Evolutionary conservation across 1,140 invertebrate species (phyloP), one percentile per base, ranked within the genome.

Genomic region (Heterodera carotae): DNA sequence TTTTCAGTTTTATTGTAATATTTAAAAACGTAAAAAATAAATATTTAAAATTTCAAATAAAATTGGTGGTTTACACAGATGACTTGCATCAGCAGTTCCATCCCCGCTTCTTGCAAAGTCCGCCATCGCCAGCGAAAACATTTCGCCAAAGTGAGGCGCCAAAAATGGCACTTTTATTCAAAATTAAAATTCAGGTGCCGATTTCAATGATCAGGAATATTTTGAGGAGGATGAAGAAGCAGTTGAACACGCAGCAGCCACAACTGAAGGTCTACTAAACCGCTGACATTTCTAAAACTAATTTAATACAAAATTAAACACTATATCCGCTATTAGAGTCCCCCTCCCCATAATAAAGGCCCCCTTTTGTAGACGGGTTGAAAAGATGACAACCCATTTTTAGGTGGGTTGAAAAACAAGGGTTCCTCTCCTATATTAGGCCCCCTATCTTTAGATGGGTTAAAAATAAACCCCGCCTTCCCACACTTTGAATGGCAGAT

Each of bases 41-140:
- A 25, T 62, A n/a, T 25, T 29, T 18, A 18, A 62, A 62, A 62
- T 62, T 62, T 62, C 18, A 18, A 29, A 62, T 62, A 62, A 62
- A 29, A 25, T 62, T n/a, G 59, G 4, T 62, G 4, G 5, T 62
- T 62, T 29, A 6, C 59, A 62, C 59, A 62, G 59, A 31, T 66
- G 62, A 6, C 7, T 53, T 12, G 48, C n/a, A n/a, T n/a, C n/a
- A 53, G 22, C 48, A 53, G 29, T 66, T 66, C 25, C 62, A 66
- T 66, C 62, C 62, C 27, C 62, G 62, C 62, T 34, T 66, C 12
- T 18, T 66, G 27, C 62, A 66, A 34, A 31, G 27, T 29, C 62
- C 62, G 10, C 62, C 62, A 34, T 66, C 62, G 62, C 62, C 62
- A 29, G 33, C 62, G 27, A 66, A 34, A 66, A 10, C 22, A 34